phyloP scores from a whole-genome alignment of 2,888 invertebrate genomes.

The Artemia sinica region DNA sequence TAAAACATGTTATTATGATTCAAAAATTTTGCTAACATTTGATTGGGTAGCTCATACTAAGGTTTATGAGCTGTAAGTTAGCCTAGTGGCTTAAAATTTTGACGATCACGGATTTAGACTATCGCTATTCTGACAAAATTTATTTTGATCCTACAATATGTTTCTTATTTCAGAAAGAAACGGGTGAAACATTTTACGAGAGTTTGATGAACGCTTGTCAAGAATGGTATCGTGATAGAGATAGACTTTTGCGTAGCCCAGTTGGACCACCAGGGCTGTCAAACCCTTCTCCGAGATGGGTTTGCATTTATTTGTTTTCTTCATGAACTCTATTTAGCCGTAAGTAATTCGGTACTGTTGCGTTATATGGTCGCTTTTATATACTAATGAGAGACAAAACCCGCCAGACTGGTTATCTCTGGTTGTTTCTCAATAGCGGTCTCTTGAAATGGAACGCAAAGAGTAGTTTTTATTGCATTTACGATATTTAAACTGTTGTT shows the following conservation, averaged over 20 bases:
- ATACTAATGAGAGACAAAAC: too few relatives aligned
- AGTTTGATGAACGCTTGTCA: constrained; percentile 72
- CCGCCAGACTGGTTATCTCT: too few relatives aligned
- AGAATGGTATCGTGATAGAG: constrained; percentile 72
- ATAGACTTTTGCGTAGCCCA: constrained; percentile 39
- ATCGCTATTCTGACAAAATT: too few relatives aligned
- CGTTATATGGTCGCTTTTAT: too few relatives aligned
- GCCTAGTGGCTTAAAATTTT: too few relatives aligned
- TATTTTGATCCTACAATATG: too few relatives aligned
- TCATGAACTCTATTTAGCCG: constrained; percentile 70
- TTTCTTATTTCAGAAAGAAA: constrained; percentile 44
- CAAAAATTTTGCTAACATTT: background rate
- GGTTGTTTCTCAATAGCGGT: too few relatives aligned
- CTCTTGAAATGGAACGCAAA: too few relatives aligned
- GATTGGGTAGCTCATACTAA: constrained; percentile 14
- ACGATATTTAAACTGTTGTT: too few relatives aligned
- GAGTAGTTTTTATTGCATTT: too few relatives aligned
- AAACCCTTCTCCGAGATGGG: constrained; percentile 41
- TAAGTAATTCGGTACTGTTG: too few relatives aligned
- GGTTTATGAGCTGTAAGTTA: background rate
- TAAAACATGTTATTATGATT: background rate
- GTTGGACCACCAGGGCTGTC: constrained; percentile 27
- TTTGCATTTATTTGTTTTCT: constrained; percentile 72
- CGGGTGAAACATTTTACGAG: constrained; percentile 71
- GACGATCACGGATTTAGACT: too few relatives aligned